Base-by-base conservation (phyloP, 2,888 invertebrate species). In the Pelosia muscerda region DNA sequence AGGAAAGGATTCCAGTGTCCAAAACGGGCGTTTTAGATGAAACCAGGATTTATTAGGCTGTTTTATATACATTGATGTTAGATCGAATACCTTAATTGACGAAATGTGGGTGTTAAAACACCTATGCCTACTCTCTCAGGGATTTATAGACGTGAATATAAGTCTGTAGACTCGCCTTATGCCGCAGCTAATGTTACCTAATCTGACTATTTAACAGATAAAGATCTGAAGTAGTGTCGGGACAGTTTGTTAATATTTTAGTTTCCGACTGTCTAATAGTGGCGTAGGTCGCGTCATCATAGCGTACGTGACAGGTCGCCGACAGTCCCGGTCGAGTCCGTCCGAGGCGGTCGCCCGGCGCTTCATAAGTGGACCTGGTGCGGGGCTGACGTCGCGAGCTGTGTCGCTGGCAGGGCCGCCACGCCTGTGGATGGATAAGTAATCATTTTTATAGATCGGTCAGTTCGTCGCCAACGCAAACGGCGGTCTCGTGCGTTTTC, bases 391-490 rank as follows among this genome's bases (percentile, higher is more conserved):
- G 62, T 63, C 15, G 78, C 71, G 2, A 79, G 77, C 5, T 74
- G 79, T 4, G 72, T 55, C 26, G 84, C 87, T 0, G 92, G 91
- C 11, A 91, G 67, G 0, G 91, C 92, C 15, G 91, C 91, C 31
- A 91, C 88, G 34, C 88, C 88, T 88, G 76, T 0, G 26, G 49
- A 38, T 3, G 22, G 25, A 22, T 19, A 19, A n/a, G 22, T 9
- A n/a, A 31, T 38, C n/a, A 0, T 38, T 38, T 4, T 38, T 15
- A 38, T 15, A n/a, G n/a, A n/a, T n/a, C n/a, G n/a, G n/a, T n/a
- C n/a, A n/a, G n/a, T n/a, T n/a, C n/a, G n/a, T n/a, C n/a, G n/a
- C n/a, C n/a, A n/a, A n/a, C n/a, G n/a, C n/a, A n/a, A n/a, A n/a
- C n/a, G n/a, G n/a, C n/a, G n/a, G n/a, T n/a, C n/a, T n/a, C n/a